Evolutionary conservation across 1,140 invertebrate genomes (phyloP).

Genomic region (Bradysia coprophila): DNA sequence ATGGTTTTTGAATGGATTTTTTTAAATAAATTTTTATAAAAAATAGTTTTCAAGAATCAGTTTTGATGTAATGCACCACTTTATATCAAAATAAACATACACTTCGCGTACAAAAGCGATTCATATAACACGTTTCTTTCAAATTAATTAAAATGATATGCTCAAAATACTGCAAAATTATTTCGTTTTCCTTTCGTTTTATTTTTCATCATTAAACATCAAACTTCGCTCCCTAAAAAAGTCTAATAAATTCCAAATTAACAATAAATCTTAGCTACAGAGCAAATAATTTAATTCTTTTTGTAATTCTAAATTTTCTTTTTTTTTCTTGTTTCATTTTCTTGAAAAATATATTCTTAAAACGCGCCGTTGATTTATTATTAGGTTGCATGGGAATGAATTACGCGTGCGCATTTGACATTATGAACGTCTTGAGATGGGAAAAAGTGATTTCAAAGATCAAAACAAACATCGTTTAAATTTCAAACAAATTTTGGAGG

Average conservation of each 20-base stretch:
- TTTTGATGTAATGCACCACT: too few relatives aligned
- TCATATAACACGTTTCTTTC: too few relatives aligned
- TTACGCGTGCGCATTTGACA: not conserved
- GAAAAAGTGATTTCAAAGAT: not conserved
- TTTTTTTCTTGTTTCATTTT: not conserved
- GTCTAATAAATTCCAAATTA: not conserved
- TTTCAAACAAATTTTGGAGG: not conserved
- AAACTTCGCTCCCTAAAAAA: too few relatives aligned
- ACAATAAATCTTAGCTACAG: not conserved
- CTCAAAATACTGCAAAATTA: not conserved
- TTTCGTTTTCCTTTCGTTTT: not conserved
- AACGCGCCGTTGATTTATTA: not conserved
- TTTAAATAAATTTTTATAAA: not conserved
- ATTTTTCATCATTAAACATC: too few relatives aligned
- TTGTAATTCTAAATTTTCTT: not conserved
- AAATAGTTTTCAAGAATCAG: not conserved
- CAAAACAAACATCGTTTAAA: not conserved
- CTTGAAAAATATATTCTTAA: too few relatives aligned
- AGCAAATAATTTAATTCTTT: not conserved
- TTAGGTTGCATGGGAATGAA: not conserved
- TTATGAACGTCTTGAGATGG: too few relatives aligned
- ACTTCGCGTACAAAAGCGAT: too few relatives aligned
- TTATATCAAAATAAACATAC: not conserved
- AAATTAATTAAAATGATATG: not conserved
- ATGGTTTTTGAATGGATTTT: not conserved